Conservation (phyloP, 2,888 invertebrate species). For the Cremastinae sp. region DNA sequence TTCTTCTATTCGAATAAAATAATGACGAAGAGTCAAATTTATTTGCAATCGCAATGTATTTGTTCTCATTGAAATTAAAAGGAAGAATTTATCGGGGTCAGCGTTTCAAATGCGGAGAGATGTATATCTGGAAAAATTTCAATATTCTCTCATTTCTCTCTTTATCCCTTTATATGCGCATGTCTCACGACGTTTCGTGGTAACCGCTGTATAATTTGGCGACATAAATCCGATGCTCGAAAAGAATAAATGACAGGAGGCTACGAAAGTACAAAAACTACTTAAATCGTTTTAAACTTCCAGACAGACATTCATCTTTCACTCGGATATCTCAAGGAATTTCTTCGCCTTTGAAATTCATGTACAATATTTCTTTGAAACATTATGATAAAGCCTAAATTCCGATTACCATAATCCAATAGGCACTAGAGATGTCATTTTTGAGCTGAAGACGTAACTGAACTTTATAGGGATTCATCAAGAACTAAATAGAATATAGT, state of each 20-base stretch:
- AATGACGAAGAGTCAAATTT: too few relatives aligned
- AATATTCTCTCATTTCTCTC: constrained; percentile 20
- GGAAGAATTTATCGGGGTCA: constrained; percentile 52
- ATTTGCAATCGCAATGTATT: constrained; percentile 43
- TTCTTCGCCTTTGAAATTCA: not conserved
- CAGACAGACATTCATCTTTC: not conserved
- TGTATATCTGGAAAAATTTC: constrained; percentile 25
- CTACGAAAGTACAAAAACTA: constrained; percentile 17
- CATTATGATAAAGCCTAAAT: too few relatives aligned
- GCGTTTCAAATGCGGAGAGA: constrained; percentile 33
- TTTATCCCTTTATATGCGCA: not conserved
- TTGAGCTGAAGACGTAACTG: too few relatives aligned
- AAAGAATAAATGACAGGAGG: constrained; percentile 14
- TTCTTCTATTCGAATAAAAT: too few relatives aligned
- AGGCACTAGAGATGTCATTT: too few relatives aligned
- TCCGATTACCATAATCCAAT: too few relatives aligned
- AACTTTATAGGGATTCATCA: too few relatives aligned
- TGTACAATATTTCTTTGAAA: too few relatives aligned
- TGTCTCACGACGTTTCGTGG: constrained; percentile 1
- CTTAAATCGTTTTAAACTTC: constrained; percentile 36
- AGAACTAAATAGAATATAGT: too few relatives aligned
- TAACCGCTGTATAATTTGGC: constrained; percentile 11
- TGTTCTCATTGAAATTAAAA: constrained; percentile 49
- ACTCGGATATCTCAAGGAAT: constrained; percentile 2
- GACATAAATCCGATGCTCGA: constrained; percentile 32